A percentile compares a stretch with the other conserved stretches of the same genome.
Conservation (phyloP, 2,888 invertebrate genomes). For the Agonopterix arenella region DNA sequence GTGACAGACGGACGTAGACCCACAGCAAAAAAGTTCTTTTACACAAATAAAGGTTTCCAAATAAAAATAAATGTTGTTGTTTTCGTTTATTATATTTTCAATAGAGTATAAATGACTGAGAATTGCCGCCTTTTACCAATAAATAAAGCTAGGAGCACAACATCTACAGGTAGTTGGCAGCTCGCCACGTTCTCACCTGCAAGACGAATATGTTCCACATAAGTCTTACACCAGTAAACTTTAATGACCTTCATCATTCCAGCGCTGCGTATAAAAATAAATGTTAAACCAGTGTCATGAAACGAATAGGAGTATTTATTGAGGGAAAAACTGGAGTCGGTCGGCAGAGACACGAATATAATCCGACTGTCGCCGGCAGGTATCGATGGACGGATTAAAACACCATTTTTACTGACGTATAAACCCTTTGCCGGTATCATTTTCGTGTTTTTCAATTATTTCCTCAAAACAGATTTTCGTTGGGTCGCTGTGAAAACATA, state of each 20-base stretch:
- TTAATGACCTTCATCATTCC: background rate
- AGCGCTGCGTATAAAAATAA: conserved; percentile 2
- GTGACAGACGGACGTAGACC: conserved; percentile 40
- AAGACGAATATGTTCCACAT: conserved; percentile 49
- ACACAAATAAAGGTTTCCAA: conserved; percentile 2
- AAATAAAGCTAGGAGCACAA: conserved; percentile 41
- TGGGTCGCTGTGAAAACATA: background rate
- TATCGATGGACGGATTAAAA: conserved; percentile 70
- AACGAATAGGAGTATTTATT: background rate
- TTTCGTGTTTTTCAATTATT: conserved; percentile 51
- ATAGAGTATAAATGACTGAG: background rate
- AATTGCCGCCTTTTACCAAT: conserved; percentile 28
- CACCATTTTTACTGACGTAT: conserved; percentile 64
- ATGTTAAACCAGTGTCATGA: background rate
- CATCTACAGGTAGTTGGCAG: conserved; percentile 72
- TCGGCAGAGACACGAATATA: conserved; percentile 44
- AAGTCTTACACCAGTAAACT: conserved; percentile 18
- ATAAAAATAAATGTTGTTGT: conserved; percentile 11
- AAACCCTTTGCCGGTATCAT: conserved; percentile 47
- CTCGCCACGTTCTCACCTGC: conserved; percentile 55
- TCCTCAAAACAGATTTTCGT: conserved; percentile 12
- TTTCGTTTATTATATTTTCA: background rate
- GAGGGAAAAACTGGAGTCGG: conserved; percentile 11
- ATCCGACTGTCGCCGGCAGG: conserved; percentile 63
- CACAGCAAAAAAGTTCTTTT: conserved; percentile 25